Evolutionary conservation across 2,797 vertebrate species (phyloP), one percentile per base, ranked within the genome.

Genomic region (Eidolon dupreanum): DNA sequence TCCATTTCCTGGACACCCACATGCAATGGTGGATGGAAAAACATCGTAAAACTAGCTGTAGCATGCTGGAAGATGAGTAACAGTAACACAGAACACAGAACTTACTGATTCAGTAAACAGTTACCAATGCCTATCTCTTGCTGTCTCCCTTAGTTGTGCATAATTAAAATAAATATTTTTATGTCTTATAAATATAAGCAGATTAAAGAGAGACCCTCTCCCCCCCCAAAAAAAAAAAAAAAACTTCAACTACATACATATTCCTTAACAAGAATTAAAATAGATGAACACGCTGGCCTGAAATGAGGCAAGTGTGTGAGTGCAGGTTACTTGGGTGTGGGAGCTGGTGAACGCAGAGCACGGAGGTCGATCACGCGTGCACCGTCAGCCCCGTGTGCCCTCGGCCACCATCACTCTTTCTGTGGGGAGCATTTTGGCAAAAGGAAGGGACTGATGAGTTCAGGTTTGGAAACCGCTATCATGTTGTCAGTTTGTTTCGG

Each of bases 331-430:
- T 8, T 0, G 9, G 57, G 38, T 16, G 36, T 10, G 26, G n/a
- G 8, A 16, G 31, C 6, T 36, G 20, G 5, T 7, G 13, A 7
- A 3, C 28, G 68, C 71, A 31, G 28, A 53, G 36, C 51, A 36
- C n/a, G 20, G 28, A 19, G 28, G 7, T 20, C 33, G 26, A 0
- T 28, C 16, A 20, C 1, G 8, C 5, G 17, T 0, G 9, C 2
- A 12, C 9, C 1, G 6, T 28, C 7, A 31, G 16, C 59, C 33
- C 43, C n/a, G 4, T 33, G 73, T 33, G 46, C 71, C 20, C 17
- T 51, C 46, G 0, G 24, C 7, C 49, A 46, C 31, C 73, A 33
- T 10, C 19, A 4, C 15, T 75, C 57, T 31, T 24, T 86, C 87
- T 77, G 74, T 6, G 66, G 51, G 31, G 71, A 31, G 33, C 22